A percentile compares a stretch with the other conserved stretches of the same genome.
These are phyloP conservation scores for Gambelia wislizenii DNA, from an alignment of 2,797 vertebrate genomes.

Conservation along the genomic window DNA sequence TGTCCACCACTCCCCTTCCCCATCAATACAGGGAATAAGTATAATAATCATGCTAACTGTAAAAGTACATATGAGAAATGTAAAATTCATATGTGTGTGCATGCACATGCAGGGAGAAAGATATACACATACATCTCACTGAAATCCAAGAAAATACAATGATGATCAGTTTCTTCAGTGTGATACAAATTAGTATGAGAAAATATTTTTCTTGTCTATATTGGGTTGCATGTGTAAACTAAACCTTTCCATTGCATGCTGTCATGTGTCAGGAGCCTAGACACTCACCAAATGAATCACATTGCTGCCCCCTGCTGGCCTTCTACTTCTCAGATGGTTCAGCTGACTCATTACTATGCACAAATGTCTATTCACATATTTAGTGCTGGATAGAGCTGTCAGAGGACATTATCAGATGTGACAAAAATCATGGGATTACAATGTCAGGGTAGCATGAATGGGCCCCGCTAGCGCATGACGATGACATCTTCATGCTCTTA, in stretches of 20 bases:
- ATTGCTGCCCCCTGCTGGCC: slow-evolving; percentile 1
- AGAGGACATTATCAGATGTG: too few relatives aligned
- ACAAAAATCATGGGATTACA: too few relatives aligned
- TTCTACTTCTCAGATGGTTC: background rate
- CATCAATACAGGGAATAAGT: background rate
- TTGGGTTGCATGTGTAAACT: background rate
- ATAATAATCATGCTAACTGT: background rate
- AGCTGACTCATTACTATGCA: background rate
- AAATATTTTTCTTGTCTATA: background rate
- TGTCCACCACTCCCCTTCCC: background rate
- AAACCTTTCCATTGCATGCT: background rate
- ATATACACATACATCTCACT: background rate
- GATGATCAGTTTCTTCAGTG: background rate
- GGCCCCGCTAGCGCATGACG: too few relatives aligned
- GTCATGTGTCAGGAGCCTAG: background rate
- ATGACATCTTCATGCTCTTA: too few relatives aligned
- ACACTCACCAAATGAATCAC: background rate
- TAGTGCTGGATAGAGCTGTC: too few relatives aligned
- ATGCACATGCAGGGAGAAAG: too few relatives aligned
- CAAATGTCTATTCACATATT: background rate
- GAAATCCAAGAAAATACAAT: background rate
- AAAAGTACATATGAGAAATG: background rate
- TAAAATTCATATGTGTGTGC: background rate
- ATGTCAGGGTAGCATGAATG: too few relatives aligned
- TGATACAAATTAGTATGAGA: background rate